These are phyloP conservation scores for Eupithecia abbreviata DNA, from an alignment of 2,888 invertebrate genomes.

Conservation along the genomic window DNA sequence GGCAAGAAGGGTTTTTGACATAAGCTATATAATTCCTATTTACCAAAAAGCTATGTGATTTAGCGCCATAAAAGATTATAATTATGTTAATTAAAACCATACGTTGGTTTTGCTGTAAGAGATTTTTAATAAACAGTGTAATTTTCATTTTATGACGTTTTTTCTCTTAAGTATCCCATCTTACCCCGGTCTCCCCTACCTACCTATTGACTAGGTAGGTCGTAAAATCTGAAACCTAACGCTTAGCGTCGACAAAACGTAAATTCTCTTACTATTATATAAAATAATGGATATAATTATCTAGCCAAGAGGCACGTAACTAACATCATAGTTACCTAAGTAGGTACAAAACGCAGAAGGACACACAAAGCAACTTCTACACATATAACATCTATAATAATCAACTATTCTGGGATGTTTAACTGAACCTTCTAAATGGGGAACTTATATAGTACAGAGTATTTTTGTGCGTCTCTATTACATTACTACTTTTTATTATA, in stretches of 20 bases:
- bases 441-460: slow-evolving; percentile 54
- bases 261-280: not conserved
- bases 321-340: slow-evolving; percentile 32
- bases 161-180: too few relatives aligned
- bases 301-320: slow-evolving; percentile 22
- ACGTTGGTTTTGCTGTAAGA: too few relatives aligned
- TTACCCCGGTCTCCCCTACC: too few relatives aligned
- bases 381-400: slow-evolving; percentile 53
- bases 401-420: slow-evolving; percentile 40
- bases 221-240: slow-evolving; percentile 17
- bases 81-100: too few relatives aligned
- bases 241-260: slow-evolving; percentile 22
- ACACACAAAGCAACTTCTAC: slow-evolving; percentile 57
- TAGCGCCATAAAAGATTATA: too few relatives aligned
- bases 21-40: too few relatives aligned
- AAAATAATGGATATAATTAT: slow-evolving; percentile 17
- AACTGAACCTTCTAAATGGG: slow-evolving; percentile 53
- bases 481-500: slow-evolving; percentile 55
- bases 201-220: slow-evolving; percentile 3
- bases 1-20: too few relatives aligned
- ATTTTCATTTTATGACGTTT: too few relatives aligned
- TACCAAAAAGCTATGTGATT: too few relatives aligned
- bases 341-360: slow-evolving; percentile 48
- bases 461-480: slow-evolving; percentile 76
- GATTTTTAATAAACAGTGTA: too few relatives aligned